Conservation (phyloP, 2,888 invertebrate genomes). For the Chelonus formosanus region DNA sequence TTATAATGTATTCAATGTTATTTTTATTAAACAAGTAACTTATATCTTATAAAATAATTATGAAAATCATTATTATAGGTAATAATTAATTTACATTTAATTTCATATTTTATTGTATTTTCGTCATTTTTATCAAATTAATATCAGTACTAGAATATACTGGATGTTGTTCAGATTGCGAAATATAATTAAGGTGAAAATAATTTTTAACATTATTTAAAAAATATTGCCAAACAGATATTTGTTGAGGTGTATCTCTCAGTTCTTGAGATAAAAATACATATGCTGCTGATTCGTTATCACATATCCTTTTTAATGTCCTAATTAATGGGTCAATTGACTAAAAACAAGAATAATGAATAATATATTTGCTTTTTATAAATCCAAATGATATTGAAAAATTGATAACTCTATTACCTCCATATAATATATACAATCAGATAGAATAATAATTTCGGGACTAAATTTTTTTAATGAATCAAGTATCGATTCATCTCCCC, state of each 20-base stretch:
- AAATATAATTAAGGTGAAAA: constrained; percentile 67
- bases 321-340: constrained; percentile 70
- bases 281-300: constrained; percentile 67
- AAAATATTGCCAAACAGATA: constrained; percentile 67
- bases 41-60: too few relatives aligned
- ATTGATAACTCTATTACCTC: constrained; percentile 61
- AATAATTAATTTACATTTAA: background rate
- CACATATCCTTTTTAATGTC: constrained; percentile 69
- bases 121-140: constrained; percentile 66
- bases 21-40: too few relatives aligned
- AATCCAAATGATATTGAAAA: too few relatives aligned
- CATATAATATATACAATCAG: constrained; percentile 73
- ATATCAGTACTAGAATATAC: constrained; percentile 74
- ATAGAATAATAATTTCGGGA: constrained; percentile 68
- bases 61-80: too few relatives aligned
- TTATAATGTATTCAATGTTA: too few relatives aligned
- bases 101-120: constrained; percentile 2
- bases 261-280: constrained; percentile 74
- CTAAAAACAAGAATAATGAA: constrained; percentile 62
- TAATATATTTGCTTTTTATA: background rate
- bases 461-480: constrained; percentile 41
- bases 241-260: constrained; percentile 72
- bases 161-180: constrained; percentile 70
- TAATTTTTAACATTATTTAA: constrained; percentile 53
- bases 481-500: constrained; percentile 67